A percentile compares a stretch with the other conserved stretches of the same genome.
Conservation (phyloP, 2,113 vertebrate genomes). For the Setophaga kirtlandii region DNA sequence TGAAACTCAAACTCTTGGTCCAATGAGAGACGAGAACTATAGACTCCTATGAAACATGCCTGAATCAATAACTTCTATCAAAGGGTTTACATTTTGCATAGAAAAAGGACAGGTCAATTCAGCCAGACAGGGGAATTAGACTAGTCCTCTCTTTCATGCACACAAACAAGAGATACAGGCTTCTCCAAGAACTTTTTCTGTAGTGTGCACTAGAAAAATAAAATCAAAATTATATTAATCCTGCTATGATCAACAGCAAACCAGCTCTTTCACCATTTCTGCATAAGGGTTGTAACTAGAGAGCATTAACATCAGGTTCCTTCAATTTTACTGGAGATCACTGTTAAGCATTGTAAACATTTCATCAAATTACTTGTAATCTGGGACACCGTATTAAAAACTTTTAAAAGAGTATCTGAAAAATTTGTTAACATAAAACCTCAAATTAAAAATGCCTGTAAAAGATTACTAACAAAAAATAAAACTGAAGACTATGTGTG, state of each 20-base stretch:
- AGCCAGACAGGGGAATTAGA: background rate
- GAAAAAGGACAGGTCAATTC: background rate
- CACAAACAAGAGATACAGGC: background rate
- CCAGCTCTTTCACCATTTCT: background rate
- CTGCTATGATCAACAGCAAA: background rate
- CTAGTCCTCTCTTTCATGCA: background rate
- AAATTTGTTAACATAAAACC: background rate
- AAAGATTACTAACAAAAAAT: background rate
- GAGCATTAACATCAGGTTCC: background rate
- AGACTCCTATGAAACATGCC: background rate
- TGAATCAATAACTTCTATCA: background rate
- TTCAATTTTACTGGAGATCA: background rate
- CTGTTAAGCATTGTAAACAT: background rate
- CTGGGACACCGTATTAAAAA: fast-evolving
- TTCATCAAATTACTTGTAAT: background rate
- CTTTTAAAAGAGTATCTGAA: background rate
- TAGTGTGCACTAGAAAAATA: background rate
- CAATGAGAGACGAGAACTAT: background rate
- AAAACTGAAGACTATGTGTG: background rate
- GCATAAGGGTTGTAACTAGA: background rate
- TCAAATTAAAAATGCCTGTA: background rate
- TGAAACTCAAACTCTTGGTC: background rate
- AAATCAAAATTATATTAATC: background rate
- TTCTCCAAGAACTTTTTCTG: background rate
- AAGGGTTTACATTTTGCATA: background rate